Evolutionary conservation across 92 coral and sea anemone species (phyloP).

Genomic region (Phymanthus crucifer): DNA sequence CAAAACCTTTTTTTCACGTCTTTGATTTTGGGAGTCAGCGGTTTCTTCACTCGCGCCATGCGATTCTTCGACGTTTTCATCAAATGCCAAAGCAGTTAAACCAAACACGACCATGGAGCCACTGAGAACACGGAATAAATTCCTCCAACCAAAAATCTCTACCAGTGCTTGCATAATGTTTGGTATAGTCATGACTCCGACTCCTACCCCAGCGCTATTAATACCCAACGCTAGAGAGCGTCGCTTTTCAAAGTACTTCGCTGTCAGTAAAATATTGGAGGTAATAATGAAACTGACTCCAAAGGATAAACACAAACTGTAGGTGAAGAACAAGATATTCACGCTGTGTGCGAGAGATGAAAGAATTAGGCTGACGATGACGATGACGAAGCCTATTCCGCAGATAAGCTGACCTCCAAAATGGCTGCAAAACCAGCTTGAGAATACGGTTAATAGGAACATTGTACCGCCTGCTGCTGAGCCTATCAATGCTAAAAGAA

Average conservation of each 20-base stretch:
- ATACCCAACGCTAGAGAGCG: conserved; percentile 36
- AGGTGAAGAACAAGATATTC: conserved; percentile 27
- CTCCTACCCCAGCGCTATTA: conserved; percentile 38
- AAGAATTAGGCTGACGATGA: conserved; percentile 2
- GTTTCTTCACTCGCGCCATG: not conserved
- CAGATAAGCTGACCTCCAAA: conserved; percentile 7
- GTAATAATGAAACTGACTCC: conserved; percentile 13
- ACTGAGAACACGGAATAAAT: conserved; percentile 33
- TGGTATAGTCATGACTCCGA: conserved; percentile 50
- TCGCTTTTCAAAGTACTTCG: conserved; percentile 28
- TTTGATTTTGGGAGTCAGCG: not conserved
- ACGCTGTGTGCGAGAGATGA: conserved; percentile 10
- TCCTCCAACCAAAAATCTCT: conserved; percentile 43
- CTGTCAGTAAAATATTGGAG: conserved; percentile 1
- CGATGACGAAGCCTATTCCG: conserved; percentile 14
- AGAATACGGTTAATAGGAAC: not conserved
- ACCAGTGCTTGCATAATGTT: conserved; percentile 37
- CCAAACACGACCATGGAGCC: conserved; percentile 18
- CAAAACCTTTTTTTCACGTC: not conserved
- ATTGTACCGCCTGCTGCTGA: not conserved
- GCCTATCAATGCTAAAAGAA: conserved; percentile 26
- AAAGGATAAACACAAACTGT: not conserved
- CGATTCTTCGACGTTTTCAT: conserved; percentile 35
- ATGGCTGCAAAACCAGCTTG: conserved; percentile 9
- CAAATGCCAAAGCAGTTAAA: conserved; percentile 36